Percentiles rank a stretch among this genome's conserved stretches.
phyloP scores from a whole-genome alignment of 2,888 invertebrate species.

The Lacanobia oleracea region DNA sequence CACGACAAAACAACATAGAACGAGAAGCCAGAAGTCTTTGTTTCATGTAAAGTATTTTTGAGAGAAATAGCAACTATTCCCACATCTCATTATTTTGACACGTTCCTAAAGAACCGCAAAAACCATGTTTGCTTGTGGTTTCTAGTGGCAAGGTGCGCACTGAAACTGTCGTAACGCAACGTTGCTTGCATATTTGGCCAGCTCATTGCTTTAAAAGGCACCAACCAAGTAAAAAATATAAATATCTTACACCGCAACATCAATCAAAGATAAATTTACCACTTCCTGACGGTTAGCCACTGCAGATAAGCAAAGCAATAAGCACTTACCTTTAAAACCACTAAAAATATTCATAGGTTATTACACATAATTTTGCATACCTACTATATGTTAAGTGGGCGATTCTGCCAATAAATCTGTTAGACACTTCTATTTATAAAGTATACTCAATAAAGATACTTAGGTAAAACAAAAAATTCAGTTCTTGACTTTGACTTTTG shows the following conservation, averaged over 20 bases:
- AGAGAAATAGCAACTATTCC: neutral
- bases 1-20: neutral
- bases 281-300: neutral
- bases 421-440: too few relatives aligned
- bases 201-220: neutral
- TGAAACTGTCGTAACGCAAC: neutral
- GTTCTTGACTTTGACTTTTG: constrained; percentile 44
- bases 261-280: neutral
- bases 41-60: neutral
- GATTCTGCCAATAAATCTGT: neutral
- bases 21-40: neutral
- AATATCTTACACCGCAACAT: neutral
- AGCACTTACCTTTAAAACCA: neutral
- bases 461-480: neutral
- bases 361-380: neutral
- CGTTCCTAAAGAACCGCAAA: constrained; percentile 13
- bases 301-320: neutral
- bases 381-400: neutral
- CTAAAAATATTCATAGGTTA: neutral
- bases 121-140: constrained; percentile 24
- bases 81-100: constrained; percentile 10
- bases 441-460: constrained; percentile 7
- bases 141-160: neutral
- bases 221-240: neutral
- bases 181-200: neutral